phyloP scores from a whole-genome alignment of 30 jellyfish, hydroid and myxozoan species.

The Turritopsis dohrnii region DNA sequence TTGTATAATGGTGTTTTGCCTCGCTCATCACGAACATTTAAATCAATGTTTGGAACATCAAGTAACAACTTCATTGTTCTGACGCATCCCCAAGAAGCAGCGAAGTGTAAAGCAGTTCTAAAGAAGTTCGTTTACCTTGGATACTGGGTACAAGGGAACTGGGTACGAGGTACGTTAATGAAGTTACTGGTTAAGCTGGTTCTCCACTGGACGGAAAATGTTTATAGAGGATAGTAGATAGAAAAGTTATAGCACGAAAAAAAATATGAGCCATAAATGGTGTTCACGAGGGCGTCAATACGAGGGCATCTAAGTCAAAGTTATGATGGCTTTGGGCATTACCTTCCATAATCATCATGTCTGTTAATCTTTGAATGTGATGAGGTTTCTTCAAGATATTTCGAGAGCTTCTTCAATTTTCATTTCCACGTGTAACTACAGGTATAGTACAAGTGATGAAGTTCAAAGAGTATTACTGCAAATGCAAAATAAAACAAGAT shows the following conservation, averaged over 20 bases:
- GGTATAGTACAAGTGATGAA: too few species aligned
- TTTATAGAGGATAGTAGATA: too few species aligned
- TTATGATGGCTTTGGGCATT: too few species aligned
- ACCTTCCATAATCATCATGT: conserved; percentile 13
- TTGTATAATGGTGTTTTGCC: conserved; percentile 24
- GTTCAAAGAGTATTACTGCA: not conserved
- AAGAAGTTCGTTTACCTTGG: too few species aligned
- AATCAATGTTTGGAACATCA: not conserved
- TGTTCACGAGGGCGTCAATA: too few species aligned
- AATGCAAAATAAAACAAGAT: not conserved
- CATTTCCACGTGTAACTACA: conserved; percentile 22
- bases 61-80: conserved; percentile 12
- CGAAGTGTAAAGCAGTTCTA: conserved; percentile 8
- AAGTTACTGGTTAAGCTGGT: too few species aligned
- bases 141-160: too few species aligned
- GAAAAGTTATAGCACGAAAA: too few species aligned
- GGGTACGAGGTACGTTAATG: too few species aligned
- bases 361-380: not conserved
- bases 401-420: not conserved
- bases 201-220: too few species aligned
- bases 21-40: conserved; percentile 5
- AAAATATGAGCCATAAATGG: too few species aligned
- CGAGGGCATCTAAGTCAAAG: too few species aligned
- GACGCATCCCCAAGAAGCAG: conserved; percentile 19
- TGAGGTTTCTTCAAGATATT: not conserved